Conservation (phyloP, 2,113 vertebrate species). For the Archocentrus centrarchus region DNA sequence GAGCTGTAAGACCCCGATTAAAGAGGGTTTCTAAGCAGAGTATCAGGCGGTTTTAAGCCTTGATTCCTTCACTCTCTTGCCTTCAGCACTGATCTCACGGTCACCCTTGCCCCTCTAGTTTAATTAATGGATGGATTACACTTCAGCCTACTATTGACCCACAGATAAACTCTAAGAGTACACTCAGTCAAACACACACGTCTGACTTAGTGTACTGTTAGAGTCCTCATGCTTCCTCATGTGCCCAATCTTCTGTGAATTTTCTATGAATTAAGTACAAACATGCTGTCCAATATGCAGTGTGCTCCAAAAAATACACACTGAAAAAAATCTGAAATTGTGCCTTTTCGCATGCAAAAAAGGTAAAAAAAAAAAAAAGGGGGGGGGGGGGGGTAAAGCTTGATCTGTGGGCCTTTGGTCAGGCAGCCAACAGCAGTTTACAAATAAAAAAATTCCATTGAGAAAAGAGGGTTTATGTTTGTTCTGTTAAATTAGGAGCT, state of each 20-base stretch:
- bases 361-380: not conserved
- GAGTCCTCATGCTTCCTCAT: not conserved
- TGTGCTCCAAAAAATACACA: constrained; percentile 1
- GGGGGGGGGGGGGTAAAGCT: not conserved
- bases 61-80: constrained; percentile 53
- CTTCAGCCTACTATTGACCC: constrained; percentile 53
- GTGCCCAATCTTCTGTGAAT: not conserved
- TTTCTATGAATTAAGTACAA: not conserved
- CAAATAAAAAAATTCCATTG: constrained; percentile 1
- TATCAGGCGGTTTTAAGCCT: constrained; percentile 61
- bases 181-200: not conserved
- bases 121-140: constrained; percentile 72
- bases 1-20: constrained; percentile 64
- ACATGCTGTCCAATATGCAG: not conserved
- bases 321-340: not conserved
- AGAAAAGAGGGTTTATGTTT: constrained; percentile 8
- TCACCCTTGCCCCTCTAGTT: constrained; percentile 46
- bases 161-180: constrained; percentile 37
- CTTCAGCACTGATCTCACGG: constrained; percentile 31
- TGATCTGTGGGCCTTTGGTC: not conserved
- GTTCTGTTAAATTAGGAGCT: not conserved
- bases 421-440: not conserved
- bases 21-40: constrained; percentile 64
- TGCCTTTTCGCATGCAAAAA: not conserved
- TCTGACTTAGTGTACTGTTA: not conserved